phyloP scores from a whole-genome alignment of 2,888 invertebrate species.

The Pycnomerus fuliginosus region DNA sequence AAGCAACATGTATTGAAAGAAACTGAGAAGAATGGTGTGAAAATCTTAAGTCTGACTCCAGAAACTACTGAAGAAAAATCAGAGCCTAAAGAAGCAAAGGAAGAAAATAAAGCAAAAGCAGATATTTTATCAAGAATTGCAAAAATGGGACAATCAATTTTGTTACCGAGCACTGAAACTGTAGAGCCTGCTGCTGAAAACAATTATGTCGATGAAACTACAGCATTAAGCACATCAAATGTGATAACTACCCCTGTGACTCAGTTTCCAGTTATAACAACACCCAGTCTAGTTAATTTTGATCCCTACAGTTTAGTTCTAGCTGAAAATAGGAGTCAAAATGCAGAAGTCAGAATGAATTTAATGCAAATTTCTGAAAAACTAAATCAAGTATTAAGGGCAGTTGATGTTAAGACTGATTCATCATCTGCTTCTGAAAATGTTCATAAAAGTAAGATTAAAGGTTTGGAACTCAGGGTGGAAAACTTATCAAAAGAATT shows the following conservation, averaged over 20 bases:
- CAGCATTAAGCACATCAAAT: slow-evolving; percentile 1
- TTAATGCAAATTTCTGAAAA: slow-evolving; percentile 64
- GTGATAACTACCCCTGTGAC: slow-evolving; percentile 1
- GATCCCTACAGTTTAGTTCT: slow-evolving; percentile 58
- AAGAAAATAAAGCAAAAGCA: slow-evolving; percentile 33
- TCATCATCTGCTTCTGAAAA: slow-evolving; percentile 33
- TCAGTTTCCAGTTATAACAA: slow-evolving; percentile 11
- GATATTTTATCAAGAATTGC: slow-evolving; percentile 59
- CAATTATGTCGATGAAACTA: slow-evolving; percentile 4
- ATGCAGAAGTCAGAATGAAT: slow-evolving; percentile 65
- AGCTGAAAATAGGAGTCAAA: slow-evolving; percentile 63
- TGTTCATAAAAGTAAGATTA: slow-evolving; percentile 44
- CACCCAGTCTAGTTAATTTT: slow-evolving; percentile 28
- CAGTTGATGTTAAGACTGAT: slow-evolving; percentile 36
- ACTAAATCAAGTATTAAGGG: slow-evolving; percentile 58
- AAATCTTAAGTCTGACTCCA: slow-evolving; percentile 7
- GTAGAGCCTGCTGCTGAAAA: slow-evolving; percentile 46
- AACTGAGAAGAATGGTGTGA: slow-evolving; percentile 30
- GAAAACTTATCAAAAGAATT: slow-evolving; percentile 45
- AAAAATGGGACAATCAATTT: slow-evolving; percentile 58
- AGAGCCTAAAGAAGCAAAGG: slow-evolving; percentile 1
- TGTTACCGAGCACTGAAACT: slow-evolving; percentile 42
- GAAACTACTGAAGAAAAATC: slow-evolving; percentile 5
- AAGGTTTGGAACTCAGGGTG: slow-evolving; percentile 46
- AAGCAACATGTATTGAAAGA: slow-evolving; percentile 32